Conservation (phyloP, 2,113 vertebrate species). For the Xerus inauris region DNA sequence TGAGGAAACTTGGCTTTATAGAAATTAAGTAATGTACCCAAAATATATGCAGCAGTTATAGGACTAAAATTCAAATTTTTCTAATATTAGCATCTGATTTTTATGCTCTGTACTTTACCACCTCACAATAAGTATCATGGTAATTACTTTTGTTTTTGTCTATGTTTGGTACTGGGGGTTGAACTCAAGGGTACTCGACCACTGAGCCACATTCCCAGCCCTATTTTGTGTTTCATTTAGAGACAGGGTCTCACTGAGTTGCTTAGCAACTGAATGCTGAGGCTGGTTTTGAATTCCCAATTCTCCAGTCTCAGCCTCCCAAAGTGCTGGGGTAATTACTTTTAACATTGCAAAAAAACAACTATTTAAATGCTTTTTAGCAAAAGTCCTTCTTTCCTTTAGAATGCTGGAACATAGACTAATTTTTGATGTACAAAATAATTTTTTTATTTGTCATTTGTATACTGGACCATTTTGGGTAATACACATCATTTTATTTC, state of each 20-base stretch:
- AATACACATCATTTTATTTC: not conserved
- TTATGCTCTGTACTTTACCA: not conserved
- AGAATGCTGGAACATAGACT: not conserved
- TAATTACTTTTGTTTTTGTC: conserved; percentile 7
- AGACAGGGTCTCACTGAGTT: too few relatives aligned
- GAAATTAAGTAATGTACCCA: not conserved
- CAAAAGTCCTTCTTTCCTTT: not conserved
- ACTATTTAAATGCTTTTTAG: too few relatives aligned
- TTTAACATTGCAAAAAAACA: conserved; percentile 7
- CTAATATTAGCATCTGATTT: not conserved
- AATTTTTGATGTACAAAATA: not conserved
- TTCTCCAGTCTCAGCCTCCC: too few relatives aligned
- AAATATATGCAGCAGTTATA: not conserved
- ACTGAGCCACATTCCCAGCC: too few relatives aligned
- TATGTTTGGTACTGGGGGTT: too few relatives aligned
- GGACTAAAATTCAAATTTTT: not conserved
- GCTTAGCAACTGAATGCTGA: too few relatives aligned
- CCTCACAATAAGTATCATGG: not conserved
- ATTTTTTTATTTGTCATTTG: not conserved
- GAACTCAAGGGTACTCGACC: too few relatives aligned
- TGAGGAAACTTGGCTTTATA: not conserved
- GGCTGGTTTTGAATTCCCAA: too few relatives aligned
- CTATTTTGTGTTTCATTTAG: too few relatives aligned
- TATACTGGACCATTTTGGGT: conserved; percentile 9
- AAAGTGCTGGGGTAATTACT: not conserved